Conservation (phyloP, 2,888 invertebrate species). For the Gandaritis pyraliata region DNA sequence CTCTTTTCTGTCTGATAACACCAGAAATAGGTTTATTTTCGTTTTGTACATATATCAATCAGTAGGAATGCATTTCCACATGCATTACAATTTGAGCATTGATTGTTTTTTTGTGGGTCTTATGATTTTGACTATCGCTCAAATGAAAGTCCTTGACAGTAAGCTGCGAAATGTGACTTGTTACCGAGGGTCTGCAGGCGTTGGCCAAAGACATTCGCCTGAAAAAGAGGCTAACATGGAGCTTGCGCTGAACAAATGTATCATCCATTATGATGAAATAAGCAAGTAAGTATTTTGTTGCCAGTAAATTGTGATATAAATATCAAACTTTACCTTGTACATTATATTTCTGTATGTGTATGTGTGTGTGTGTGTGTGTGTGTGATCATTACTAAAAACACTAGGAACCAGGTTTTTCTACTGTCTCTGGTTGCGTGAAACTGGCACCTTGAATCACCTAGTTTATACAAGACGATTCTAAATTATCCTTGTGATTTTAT, state of each 20-base stretch:
- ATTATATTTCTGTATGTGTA: too few relatives aligned
- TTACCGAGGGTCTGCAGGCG: constrained; percentile 14
- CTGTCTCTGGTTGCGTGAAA: too few relatives aligned
- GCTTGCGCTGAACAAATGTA: constrained; percentile 51
- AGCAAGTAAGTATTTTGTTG: constrained; percentile 52
- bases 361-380: too few relatives aligned
- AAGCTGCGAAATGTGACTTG: constrained; percentile 56
- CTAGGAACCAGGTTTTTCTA: too few relatives aligned
- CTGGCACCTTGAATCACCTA: too few relatives aligned
- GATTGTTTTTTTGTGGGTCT: constrained; percentile 64
- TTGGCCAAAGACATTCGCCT: constrained; percentile 1
- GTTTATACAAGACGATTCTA: too few relatives aligned
- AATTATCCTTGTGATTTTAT: too few relatives aligned
- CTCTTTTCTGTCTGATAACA: constrained; percentile 55
- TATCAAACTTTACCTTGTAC: too few relatives aligned
- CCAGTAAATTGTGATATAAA: not conserved
- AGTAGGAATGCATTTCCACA: constrained; percentile 56
- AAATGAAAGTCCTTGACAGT: constrained; percentile 61
- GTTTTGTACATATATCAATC: constrained; percentile 62
- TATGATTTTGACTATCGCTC: constrained; percentile 60
- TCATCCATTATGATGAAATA: constrained; percentile 58
- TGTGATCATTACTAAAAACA: too few relatives aligned
- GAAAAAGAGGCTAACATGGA: constrained; percentile 40
- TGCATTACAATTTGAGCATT: constrained; percentile 59
- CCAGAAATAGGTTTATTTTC: constrained; percentile 52